Conservation (phyloP, 2,113 vertebrate genomes). For the Channa maculata region DNA sequence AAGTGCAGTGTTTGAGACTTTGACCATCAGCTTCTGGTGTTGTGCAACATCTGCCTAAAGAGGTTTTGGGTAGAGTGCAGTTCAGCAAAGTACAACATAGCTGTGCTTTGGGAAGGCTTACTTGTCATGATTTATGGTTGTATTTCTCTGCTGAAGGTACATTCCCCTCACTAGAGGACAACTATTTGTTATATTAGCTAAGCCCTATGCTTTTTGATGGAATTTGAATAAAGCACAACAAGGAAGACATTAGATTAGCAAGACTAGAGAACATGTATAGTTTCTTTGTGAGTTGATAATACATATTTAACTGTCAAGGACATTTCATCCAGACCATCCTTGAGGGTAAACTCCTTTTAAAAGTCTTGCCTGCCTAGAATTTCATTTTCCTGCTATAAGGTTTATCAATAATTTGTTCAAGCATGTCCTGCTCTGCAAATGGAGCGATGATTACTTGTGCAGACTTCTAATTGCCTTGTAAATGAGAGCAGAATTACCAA, state of each 20-base stretch:
- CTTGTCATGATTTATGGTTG: constrained; percentile 32
- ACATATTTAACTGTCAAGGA: constrained; percentile 44
- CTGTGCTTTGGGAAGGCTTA: constrained; percentile 24
- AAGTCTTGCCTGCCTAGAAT: constrained; percentile 36
- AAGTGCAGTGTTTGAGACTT: constrained; percentile 54
- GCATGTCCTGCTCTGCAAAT: constrained; percentile 69
- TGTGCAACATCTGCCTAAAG: constrained; percentile 36
- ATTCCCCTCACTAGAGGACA: constrained; percentile 41
- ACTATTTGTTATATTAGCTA: constrained; percentile 30
- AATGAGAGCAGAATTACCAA: constrained; percentile 60
- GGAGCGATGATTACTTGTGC: constrained; percentile 64
- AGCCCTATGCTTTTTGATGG: constrained; percentile 34
- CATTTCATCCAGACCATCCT: constrained; percentile 36
- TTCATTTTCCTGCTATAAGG: constrained; percentile 59
- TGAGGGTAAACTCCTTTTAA: constrained; percentile 26
- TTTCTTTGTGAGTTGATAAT: constrained; percentile 32
- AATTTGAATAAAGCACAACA: constrained; percentile 50
- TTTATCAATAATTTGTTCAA: constrained; percentile 75
- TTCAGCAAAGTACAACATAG: constrained; percentile 9
- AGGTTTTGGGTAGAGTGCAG: background rate
- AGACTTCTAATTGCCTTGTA: constrained; percentile 66
- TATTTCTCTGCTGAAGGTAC: constrained; percentile 20
- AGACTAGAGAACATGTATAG: constrained; percentile 18
- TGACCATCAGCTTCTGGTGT: constrained; percentile 26
- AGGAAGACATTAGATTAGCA: constrained; percentile 37